A percentile compares a stretch with the other conserved stretches of the same genome.
Evolutionary conservation across 2,113 vertebrate genomes (phyloP).

Genomic region (Ophthalmolycus amberensis): DNA sequence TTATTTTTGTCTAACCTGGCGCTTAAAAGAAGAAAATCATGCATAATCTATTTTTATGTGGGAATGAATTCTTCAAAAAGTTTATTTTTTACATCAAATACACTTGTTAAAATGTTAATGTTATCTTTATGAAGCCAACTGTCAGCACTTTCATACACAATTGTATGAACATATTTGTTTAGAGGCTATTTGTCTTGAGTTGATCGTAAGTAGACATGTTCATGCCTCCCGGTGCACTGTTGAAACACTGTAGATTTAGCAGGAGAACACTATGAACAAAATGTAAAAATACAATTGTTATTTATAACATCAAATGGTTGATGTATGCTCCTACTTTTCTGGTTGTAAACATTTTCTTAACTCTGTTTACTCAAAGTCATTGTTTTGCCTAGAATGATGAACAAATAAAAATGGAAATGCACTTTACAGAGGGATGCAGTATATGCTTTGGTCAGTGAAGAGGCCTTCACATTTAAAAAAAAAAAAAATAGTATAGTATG

Average conservation of each 20-base stretch:
- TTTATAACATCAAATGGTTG: constrained; percentile 58
- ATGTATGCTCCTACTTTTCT: constrained; percentile 40
- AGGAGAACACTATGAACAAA: constrained; percentile 47
- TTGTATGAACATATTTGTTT: constrained; percentile 1
- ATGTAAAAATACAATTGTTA: constrained; percentile 66
- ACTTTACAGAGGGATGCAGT: neutral
- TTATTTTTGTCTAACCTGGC: neutral
- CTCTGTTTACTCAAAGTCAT: neutral
- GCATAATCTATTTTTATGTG: constrained; percentile 6
- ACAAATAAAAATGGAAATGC: neutral
- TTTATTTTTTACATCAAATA: constrained; percentile 8
- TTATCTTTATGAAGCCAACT: constrained; percentile 22
- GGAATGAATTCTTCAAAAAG: neutral
- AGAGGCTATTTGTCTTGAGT: neutral
- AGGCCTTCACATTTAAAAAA: too few relatives aligned
- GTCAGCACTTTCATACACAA: constrained; percentile 22
- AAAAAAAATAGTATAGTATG: too few relatives aligned
- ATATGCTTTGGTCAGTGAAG: neutral
- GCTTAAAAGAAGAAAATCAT: neutral
- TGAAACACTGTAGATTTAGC: constrained; percentile 44
- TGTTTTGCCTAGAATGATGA: neutral
- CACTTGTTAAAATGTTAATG: constrained; percentile 20
- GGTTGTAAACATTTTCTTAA: constrained; percentile 56
- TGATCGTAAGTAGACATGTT: constrained; percentile 26
- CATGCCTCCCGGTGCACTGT: constrained; percentile 14